phyloP scores from a whole-genome alignment of 2,113 vertebrate genomes.

The Climacteris rufus region DNA sequence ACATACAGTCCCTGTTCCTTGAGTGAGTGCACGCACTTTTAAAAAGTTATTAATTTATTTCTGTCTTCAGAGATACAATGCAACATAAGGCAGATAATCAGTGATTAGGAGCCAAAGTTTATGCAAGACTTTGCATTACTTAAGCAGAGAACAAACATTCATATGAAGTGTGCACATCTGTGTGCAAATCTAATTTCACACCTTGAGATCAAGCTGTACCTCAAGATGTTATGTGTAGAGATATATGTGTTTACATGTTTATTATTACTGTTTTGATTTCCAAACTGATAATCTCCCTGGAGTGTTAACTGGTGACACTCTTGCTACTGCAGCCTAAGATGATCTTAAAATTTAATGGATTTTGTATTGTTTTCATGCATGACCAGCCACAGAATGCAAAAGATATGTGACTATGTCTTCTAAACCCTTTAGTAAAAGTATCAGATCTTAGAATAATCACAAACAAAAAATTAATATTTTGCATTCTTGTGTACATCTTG shows the following conservation, averaged over 20 bases:
- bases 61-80: background rate
- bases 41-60: background rate
- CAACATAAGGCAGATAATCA: background rate
- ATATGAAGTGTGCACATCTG: background rate
- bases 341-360: background rate
- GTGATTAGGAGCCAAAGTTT: background rate
- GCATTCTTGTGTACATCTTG: background rate
- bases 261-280: background rate
- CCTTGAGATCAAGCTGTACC: background rate
- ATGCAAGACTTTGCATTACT: background rate
- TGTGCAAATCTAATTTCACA: background rate
- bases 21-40: background rate
- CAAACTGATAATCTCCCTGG: background rate
- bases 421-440: background rate
- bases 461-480: background rate
- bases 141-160: background rate
- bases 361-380: background rate
- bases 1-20: background rate
- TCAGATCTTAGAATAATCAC: background rate
- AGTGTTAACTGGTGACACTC: background rate
- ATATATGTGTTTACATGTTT: background rate
- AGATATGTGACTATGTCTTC: background rate
- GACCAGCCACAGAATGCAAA: background rate
- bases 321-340: background rate
- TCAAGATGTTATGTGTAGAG: background rate